These are phyloP conservation scores for Psilopogon haemacephalus DNA, from an alignment of 2,113 vertebrate genomes.

Conservation along the genomic window DNA sequence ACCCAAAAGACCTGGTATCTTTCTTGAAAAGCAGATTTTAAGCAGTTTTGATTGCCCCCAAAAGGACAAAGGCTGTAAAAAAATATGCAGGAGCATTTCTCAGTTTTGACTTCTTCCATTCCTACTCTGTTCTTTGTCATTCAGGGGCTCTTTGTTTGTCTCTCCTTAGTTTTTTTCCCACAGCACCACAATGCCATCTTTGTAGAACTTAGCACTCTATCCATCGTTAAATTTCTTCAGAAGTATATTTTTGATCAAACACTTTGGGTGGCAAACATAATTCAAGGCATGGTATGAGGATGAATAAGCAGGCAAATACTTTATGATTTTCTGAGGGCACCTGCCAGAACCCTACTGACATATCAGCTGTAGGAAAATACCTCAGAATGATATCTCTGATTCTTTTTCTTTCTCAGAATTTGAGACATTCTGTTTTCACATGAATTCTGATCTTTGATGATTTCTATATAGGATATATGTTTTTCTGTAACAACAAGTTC, in stretches of 20 bases:
- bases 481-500: not conserved
- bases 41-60: not conserved
- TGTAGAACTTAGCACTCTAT: not conserved
- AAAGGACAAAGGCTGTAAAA: not conserved
- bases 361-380: not conserved
- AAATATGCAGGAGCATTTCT: not conserved
- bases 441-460: not conserved
- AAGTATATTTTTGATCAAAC: not conserved
- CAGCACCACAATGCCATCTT: not conserved
- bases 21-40: not conserved
- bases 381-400: not conserved
- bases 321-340: not conserved
- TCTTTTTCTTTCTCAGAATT: not conserved
- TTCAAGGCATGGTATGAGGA: not conserved
- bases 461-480: not conserved
- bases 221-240: not conserved
- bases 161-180: not conserved
- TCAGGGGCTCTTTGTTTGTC: not conserved
- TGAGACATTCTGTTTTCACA: not conserved
- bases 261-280: not conserved
- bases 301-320: not conserved
- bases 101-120: not conserved
- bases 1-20: not conserved
- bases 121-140: not conserved
- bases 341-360: not conserved